phyloP scores from a whole-genome alignment of 1,140 invertebrate genomes.

The Drosophila lacteicornis region DNA sequence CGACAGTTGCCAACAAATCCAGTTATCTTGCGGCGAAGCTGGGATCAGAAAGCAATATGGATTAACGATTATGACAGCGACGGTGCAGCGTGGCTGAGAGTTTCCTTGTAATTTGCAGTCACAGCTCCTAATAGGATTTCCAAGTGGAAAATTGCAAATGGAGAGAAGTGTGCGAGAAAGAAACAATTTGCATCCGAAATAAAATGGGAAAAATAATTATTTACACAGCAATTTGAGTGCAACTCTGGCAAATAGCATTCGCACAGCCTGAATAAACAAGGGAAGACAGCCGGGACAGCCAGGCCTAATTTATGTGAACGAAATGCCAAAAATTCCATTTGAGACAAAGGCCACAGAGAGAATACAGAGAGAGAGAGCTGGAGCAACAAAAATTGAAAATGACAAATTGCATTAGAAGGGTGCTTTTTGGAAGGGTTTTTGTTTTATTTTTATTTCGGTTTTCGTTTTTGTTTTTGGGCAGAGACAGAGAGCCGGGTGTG shows the following conservation, averaged over 20 bases:
- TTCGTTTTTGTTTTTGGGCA: background rate
- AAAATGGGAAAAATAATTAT: conserved; percentile 65
- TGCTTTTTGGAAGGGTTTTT: conserved; percentile 10
- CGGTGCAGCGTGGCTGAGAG: background rate
- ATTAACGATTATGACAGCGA: conserved; percentile 37
- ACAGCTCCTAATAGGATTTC: conserved; percentile 32
- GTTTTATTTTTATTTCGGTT: background rate
- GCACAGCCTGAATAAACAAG: conserved; percentile 20
- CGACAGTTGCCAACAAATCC: conserved; percentile 29
- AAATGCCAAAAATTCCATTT: conserved; percentile 79
- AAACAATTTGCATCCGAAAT: conserved; percentile 65
- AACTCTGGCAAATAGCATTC: conserved; percentile 11
- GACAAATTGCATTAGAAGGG: conserved; percentile 76
- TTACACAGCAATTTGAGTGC: conserved; percentile 60
- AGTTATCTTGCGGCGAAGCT: conserved; percentile 19
- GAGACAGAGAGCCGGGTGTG: conserved; percentile 15
- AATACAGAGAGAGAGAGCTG: conserved; percentile 7
- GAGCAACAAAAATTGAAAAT: conserved; percentile 69
- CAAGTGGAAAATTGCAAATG: conserved; percentile 17
- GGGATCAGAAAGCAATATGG: conserved; percentile 35
- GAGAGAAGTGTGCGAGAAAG: conserved; percentile 24
- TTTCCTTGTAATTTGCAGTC: conserved; percentile 19
- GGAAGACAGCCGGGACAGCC: background rate
- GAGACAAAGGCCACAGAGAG: conserved; percentile 41
- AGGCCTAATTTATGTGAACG: conserved; percentile 69